phyloP scores from a whole-genome alignment of 1,140 invertebrate species.

The Portunus trituberculatus region DNA sequence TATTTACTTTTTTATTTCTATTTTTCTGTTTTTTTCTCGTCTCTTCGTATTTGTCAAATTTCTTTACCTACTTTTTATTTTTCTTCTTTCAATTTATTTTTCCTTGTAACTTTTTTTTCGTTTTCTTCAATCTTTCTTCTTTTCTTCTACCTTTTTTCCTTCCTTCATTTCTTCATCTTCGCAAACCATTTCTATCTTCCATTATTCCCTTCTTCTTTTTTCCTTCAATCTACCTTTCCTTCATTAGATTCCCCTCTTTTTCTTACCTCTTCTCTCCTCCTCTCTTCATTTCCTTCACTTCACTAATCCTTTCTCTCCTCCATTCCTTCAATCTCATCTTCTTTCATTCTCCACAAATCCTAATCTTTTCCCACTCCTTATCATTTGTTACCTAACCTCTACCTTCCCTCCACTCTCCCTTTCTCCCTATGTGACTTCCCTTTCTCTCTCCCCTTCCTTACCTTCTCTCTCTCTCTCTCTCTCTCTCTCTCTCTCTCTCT shows the following conservation, averaged over 20 bases:
- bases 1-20: background rate
- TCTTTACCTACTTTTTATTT: background rate
- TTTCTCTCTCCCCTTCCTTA: background rate
- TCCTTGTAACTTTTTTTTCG: background rate
- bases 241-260: too few species aligned
- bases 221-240: too few species aligned
- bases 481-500: background rate
- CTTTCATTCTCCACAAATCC: too few species aligned
- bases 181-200: too few species aligned
- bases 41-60: background rate
- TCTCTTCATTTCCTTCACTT: too few species aligned
- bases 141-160: background rate
- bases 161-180: too few species aligned
- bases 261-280: too few species aligned
- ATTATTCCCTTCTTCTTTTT: too few species aligned
- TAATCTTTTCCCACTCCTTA: background rate
- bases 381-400: background rate
- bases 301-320: too few species aligned
- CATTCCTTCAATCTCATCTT: too few species aligned
- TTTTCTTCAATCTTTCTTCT: too few species aligned
- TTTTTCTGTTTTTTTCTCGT: background rate
- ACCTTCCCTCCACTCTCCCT: background rate
- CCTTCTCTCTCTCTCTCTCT: background rate
- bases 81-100: background rate
- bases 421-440: background rate